Evolutionary conservation across 2,888 invertebrate species (phyloP), one percentile per base, ranked within the genome.

Genomic region (Prosapia bicincta): DNA sequence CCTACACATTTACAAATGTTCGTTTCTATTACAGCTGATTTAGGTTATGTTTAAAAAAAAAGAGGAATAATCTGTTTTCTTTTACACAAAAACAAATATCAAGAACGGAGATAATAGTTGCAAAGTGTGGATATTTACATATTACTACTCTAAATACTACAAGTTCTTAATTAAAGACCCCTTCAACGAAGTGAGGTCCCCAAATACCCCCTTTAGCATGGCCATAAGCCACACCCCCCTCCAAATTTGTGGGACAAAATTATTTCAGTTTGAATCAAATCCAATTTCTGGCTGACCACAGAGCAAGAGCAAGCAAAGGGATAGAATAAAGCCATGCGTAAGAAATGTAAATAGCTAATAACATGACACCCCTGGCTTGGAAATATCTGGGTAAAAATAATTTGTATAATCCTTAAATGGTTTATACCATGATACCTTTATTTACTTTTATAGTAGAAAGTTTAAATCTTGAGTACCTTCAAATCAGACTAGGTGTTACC

Each of bases 221-320:
- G 66, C 72, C n/a, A 28, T 66, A 66, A 67, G 72, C 67, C 72
- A 67, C 72, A 72, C 72, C 72, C 72, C 72, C 72, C 72, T 72
- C 72, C 66, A 32, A 15, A 72, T 67, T 67, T 43, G 26, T 24
- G 72, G 30, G 67, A 69, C 43, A 26, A 68, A 71, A 38, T 38
- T 38, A 38, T 38, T 38, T 5, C 5, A 38, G 54, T 70, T 38
- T 43, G 65, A 69, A 70, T 74, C 69, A 54, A 68, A 38, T 30
- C 30, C 30, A 26, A 66, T 66, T 80, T 80, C 80, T 79, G 80
- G 79, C 78, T 79, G 78, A 77, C 79, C 79, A 80, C 80, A 80
- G 77, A 79, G 78, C 79, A 78, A 80, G 80, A 79, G 79, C 80
- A 80, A 79, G 81, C 78, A 79, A 76, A 76, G 78, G 78, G 76